Base-by-base conservation (phyloP, 1,140 invertebrate genomes). In the Paracyclopina nana region DNA sequence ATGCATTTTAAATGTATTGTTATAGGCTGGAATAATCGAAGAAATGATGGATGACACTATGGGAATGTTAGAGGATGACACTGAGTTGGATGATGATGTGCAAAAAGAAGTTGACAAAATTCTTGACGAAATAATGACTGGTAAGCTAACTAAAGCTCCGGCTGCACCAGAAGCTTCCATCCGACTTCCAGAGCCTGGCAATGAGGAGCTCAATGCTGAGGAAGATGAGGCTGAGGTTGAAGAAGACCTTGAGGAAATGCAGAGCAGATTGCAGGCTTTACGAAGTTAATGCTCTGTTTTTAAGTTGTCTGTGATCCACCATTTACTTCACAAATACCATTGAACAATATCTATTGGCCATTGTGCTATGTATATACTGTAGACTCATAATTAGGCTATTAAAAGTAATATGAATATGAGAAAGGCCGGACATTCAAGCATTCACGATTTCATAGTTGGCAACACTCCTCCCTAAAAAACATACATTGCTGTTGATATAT, bases 31-130 rank as follows among this genome's bases (percentile, higher is more conserved):
- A n/a, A 95, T 97, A 40, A 88, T 98, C 53, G 92, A 96, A 63
- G 91, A 98, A 69, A 97, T 99, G 92, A 68, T 98, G 31, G 91
- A 98, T 57, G 94, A 99, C 64, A 92, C 91, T 25, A 80, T 99
- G 76, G 87, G 92, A 55, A 70, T 72, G 4, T 68, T 94, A 38
- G 83, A 57, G 4, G 52, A 57, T 62, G 70, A 31, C 63, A 67
- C 26, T 64, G 68, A 43, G 65, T 66, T 54, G 67, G 67, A 57
- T 58, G 63, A 8, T 58, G 62, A 1, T 29, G 48, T 43, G 29
- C 56, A 57, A 60, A 60, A 46, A 43, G 59, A 60, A 49, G 53
- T 59, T 2, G 56, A 57, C 41, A 59, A 58, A 57, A 57, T 97
- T n/a, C 66, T 97, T 11, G 94, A 79, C 80, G 91, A 97, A 66